A percentile compares a stretch with the other conserved stretches of the same genome.
These are phyloP conservation scores for Elephantulus edwardii DNA, from an alignment of 2,113 vertebrate species.

Conservation along the genomic window DNA sequence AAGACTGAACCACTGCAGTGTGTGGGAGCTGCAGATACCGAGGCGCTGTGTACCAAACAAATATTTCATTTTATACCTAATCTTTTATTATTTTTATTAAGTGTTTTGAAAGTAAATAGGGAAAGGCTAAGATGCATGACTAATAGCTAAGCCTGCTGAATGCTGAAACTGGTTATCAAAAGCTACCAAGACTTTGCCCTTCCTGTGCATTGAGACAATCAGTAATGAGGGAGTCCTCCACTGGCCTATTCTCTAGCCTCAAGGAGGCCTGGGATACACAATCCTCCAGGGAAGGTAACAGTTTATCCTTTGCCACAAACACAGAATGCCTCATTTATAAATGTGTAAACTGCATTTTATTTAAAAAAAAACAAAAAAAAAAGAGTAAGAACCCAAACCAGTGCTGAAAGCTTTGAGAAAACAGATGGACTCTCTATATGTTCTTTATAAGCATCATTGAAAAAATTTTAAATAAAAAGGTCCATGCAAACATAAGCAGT, in stretches of 20 bases:
- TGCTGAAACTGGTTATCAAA: constrained; percentile 97
- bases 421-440: constrained; percentile 86
- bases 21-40: constrained; percentile 94
- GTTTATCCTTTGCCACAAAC: constrained; percentile 93
- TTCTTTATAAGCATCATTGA: constrained; percentile 74
- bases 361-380: constrained; percentile 86
- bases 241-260: constrained; percentile 91
- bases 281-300: constrained; percentile 91
- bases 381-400: constrained; percentile 86
- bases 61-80: constrained; percentile 91
- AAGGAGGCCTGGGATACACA: constrained; percentile 91
- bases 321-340: constrained; percentile 92
- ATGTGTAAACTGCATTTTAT: constrained; percentile 91
- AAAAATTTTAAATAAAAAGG: constrained; percentile 74
- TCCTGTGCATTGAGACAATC: constrained; percentile 97
- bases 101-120: constrained; percentile 95
- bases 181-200: constrained; percentile 94
- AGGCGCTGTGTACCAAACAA: constrained; percentile 91
- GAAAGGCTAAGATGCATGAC: constrained; percentile 96
- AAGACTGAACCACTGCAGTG: constrained; percentile 87
- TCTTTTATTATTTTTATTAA: constrained; percentile 95
- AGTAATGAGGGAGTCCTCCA: constrained; percentile 95
- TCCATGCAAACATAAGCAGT: constrained; percentile 67
- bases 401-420: constrained; percentile 82
- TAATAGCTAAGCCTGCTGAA: constrained; percentile 99